Conservation (phyloP, 2,113 vertebrate species). For the Alethe castanea region DNA sequence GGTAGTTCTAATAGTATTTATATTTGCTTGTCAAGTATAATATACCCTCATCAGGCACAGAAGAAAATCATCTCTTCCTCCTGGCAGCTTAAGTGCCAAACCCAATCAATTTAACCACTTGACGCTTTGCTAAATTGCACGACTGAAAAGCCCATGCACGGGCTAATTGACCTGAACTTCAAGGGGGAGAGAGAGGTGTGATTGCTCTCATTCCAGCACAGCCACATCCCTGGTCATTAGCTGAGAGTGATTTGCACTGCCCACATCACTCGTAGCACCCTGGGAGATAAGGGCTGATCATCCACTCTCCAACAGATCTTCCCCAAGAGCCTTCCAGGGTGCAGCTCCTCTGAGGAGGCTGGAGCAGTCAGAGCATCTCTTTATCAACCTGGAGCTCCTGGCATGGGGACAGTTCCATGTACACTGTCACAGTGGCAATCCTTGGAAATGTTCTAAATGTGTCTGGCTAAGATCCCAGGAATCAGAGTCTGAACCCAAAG, state of each 20-base stretch:
- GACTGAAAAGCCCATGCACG: neutral
- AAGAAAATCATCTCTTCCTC: slow-evolving; percentile 18
- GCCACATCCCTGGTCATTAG: neutral
- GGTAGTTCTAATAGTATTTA: neutral
- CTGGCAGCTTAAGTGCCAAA: neutral
- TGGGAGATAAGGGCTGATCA: neutral
- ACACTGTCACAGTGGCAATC: neutral
- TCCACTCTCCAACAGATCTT: neutral
- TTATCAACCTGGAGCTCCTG: neutral
- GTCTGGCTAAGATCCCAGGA: neutral
- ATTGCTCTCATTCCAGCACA: neutral
- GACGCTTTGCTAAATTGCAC: neutral
- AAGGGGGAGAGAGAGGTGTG: neutral
- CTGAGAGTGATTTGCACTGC: neutral
- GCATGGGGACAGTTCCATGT: neutral
- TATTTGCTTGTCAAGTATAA: slow-evolving; percentile 18
- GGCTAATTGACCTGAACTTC: neutral
- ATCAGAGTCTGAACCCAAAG: neutral
- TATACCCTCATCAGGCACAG: neutral
- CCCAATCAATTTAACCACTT: neutral
- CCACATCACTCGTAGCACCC: neutral
- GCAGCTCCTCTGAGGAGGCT: neutral
- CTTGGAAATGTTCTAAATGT: neutral
- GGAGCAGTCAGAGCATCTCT: neutral
- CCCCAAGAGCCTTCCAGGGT: neutral